Evolutionary conservation across 2,888 invertebrate genomes (phyloP).

Genomic region (Rhaphigaster nebulosa): DNA sequence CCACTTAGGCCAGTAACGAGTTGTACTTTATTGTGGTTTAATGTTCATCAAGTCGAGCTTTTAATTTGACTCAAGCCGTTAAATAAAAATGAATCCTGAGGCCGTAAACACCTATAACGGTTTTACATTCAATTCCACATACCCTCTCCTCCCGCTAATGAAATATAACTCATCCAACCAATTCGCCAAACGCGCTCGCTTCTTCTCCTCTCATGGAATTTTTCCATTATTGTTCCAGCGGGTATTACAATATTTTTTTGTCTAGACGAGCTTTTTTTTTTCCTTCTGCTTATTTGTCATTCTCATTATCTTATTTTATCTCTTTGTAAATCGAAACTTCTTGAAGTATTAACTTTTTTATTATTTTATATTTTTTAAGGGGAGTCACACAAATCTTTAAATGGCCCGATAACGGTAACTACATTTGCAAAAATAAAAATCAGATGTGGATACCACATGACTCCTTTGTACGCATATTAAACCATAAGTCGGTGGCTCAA

Average conservation of each 20-base stretch:
- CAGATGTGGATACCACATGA: too few species aligned
- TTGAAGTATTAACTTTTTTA: background rate
- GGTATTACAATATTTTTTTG: background rate
- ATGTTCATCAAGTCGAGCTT: slow-evolving; percentile 53
- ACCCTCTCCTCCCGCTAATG: slow-evolving; percentile 37
- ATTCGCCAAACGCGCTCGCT: background rate
- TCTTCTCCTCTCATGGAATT: slow-evolving; percentile 28
- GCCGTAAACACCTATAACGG: slow-evolving; percentile 54
- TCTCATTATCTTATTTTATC: background rate
- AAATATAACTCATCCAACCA: slow-evolving; percentile 43
- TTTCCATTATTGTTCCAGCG: slow-evolving; percentile 47
- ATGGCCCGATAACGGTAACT: too few species aligned
- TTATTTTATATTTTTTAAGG: too few species aligned
- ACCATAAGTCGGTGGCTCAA: too few species aligned
- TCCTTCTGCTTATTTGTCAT: background rate
- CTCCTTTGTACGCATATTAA: too few species aligned
- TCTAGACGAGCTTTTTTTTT: background rate
- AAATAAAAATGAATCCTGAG: slow-evolving; percentile 50
- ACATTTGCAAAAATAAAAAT: too few species aligned
- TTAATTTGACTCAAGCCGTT: slow-evolving; percentile 55
- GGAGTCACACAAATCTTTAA: too few species aligned
- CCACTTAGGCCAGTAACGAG: slow-evolving; percentile 54
- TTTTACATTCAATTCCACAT: slow-evolving; percentile 55
- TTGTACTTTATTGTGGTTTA: slow-evolving; percentile 55
- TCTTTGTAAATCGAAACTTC: background rate